Evolutionary conservation across 2,113 vertebrate genomes (phyloP).

Genomic region (Cyprinodon variegatus): DNA sequence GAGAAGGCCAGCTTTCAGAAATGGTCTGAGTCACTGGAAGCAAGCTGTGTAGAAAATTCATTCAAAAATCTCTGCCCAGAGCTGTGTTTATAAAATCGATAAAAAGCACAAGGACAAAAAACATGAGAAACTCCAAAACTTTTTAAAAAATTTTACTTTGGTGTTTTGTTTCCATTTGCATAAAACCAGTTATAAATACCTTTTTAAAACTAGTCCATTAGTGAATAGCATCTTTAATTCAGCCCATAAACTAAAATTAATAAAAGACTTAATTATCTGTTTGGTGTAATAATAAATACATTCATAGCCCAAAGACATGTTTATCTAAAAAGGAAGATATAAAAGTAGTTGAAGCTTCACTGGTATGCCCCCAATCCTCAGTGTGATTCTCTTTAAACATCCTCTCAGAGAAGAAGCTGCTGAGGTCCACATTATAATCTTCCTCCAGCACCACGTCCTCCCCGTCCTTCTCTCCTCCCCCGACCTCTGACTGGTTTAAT

Average conservation of each 20-base stretch:
- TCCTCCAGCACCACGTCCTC: conserved; percentile 72
- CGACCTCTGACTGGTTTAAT: conserved; percentile 79
- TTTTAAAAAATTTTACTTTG: conserved; percentile 1
- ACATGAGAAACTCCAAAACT: not conserved
- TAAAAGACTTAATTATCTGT: not conserved
- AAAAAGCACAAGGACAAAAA: not conserved
- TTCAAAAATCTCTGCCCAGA: too few species aligned
- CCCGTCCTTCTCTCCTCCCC: conserved; percentile 82
- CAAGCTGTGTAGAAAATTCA: too few species aligned
- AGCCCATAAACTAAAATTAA: not conserved
- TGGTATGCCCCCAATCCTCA: conserved; percentile 8
- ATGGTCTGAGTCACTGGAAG: too few species aligned
- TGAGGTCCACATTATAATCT: conserved; percentile 60
- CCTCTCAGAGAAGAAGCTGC: conserved; percentile 28
- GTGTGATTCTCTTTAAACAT: conserved; percentile 18
- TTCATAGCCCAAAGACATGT: not conserved
- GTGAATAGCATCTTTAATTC: not conserved
- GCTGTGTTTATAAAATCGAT: not conserved
- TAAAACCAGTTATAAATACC: conserved; percentile 13
- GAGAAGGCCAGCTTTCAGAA: too few species aligned
- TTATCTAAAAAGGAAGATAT: conserved; percentile 13
- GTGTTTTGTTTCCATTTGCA: not conserved
- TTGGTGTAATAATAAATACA: conserved; percentile 35
- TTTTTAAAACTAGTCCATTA: not conserved
- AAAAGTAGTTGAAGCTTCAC: not conserved